Conservation (phyloP, 2,888 invertebrate species). For the Anorthoa munda region DNA sequence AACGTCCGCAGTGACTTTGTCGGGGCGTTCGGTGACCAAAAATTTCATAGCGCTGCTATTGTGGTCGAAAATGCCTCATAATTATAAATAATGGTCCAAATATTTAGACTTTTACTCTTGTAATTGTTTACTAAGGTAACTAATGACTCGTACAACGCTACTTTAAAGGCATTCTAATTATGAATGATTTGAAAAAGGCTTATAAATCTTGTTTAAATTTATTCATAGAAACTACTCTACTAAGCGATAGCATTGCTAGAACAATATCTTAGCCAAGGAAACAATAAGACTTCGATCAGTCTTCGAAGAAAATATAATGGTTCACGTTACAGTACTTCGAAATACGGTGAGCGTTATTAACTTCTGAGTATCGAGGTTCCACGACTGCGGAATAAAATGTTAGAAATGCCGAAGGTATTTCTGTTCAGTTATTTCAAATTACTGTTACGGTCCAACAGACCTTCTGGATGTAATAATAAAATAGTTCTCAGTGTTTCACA, state of each 20-base stretch:
- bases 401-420: constrained; percentile 31
- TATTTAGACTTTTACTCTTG: constrained; percentile 23
- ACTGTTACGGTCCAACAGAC: constrained; percentile 7
- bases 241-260: constrained; percentile 27
- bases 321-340: constrained; percentile 40
- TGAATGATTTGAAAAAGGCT: background rate
- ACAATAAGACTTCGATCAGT: constrained; percentile 38
- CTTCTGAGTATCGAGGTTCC: constrained; percentile 28
- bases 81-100: constrained; percentile 44
- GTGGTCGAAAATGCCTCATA: constrained; percentile 32
- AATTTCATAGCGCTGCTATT: constrained; percentile 27
- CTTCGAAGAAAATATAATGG: constrained; percentile 54
- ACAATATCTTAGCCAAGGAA: constrained; percentile 27
- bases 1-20: constrained; percentile 63
- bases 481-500: constrained; percentile 13
- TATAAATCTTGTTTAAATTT: constrained; percentile 7
- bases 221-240: background rate
- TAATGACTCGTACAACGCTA: constrained; percentile 7
- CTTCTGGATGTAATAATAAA: constrained; percentile 7
- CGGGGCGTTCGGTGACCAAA: constrained; percentile 46
- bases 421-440: constrained; percentile 33
- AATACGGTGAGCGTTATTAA: constrained; percentile 40
- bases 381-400: constrained; percentile 17
- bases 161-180: background rate
- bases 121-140: constrained; percentile 3